phyloP scores from a whole-genome alignment of 1,140 invertebrate species.

The Zaprionus gabonicus region DNA sequence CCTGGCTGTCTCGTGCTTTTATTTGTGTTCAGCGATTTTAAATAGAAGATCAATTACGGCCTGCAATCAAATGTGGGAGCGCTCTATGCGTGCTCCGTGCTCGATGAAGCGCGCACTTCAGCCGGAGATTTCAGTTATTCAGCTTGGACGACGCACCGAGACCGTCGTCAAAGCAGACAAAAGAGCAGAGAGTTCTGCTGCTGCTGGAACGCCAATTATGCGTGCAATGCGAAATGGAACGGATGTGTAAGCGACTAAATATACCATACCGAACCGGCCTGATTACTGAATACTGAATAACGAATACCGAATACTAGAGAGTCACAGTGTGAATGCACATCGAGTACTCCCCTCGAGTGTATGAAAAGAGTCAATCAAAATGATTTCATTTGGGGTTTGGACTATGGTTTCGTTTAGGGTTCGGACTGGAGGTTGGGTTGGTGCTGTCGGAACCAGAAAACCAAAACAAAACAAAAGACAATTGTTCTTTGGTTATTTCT shows the following conservation, averaged over 20 bases:
- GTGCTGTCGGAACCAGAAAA: conserved; percentile 21
- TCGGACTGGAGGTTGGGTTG: conserved; percentile 5
- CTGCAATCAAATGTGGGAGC: conserved; percentile 65
- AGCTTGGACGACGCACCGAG: conserved; percentile 3
- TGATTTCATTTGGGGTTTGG: conserved; percentile 42
- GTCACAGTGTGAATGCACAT: conserved; percentile 3
- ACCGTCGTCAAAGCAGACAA: conserved; percentile 20
- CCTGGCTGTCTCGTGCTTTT: conserved; percentile 11
- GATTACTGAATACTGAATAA: conserved; percentile 19
- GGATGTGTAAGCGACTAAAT: conserved; percentile 75
- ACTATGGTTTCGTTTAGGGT: conserved; percentile 22
- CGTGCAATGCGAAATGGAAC: conserved; percentile 82
- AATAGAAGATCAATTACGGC: conserved; percentile 78
- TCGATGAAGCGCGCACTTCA: conserved; percentile 69
- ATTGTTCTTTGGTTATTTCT: conserved; percentile 46
- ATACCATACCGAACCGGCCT: conserved; percentile 36
- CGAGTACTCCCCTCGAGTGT: conserved; percentile 17
- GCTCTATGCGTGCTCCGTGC: conserved; percentile 41
- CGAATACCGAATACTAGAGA: background rate
- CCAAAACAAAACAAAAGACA: conserved; percentile 43
- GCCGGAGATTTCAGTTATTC: conserved; percentile 12
- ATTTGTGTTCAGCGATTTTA: conserved; percentile 49
- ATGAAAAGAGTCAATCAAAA: conserved; percentile 64
- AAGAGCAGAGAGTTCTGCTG: conserved; percentile 32
- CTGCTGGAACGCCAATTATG: conserved; percentile 74